Percentiles rank a stretch among this genome's conserved stretches.
Evolutionary conservation across 2,113 vertebrate species (phyloP).

Genomic region (Scomber colias): DNA sequence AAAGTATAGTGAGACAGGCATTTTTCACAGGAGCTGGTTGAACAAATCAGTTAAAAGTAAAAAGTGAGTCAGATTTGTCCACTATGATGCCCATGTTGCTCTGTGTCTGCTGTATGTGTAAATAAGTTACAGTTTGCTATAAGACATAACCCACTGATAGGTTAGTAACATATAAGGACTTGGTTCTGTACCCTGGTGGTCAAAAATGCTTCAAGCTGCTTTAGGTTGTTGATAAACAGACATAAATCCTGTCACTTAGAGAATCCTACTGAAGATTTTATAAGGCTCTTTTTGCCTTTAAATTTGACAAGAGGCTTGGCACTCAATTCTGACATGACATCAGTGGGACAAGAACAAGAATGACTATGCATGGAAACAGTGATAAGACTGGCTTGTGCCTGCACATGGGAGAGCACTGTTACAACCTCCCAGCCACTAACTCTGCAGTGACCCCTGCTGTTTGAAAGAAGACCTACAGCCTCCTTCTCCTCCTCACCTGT

Average conservation of each 20-base stretch:
- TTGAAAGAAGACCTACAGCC: constrained; percentile 12
- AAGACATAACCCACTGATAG: not conserved
- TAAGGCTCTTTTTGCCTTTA: too few species aligned
- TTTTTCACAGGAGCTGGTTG: too few species aligned
- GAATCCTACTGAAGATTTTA: too few species aligned
- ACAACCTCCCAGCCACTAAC: not conserved
- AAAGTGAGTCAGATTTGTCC: too few species aligned
- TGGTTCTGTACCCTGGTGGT: not conserved
- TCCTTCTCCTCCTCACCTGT: constrained; percentile 85
- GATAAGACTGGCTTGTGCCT: constrained; percentile 11
- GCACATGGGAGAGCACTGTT: not conserved
- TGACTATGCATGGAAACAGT: not conserved
- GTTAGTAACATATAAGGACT: not conserved
- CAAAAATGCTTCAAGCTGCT: too few species aligned
- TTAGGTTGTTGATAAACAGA: too few species aligned
- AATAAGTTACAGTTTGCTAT: not conserved
- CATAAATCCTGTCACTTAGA: too few species aligned
- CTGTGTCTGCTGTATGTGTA: not conserved
- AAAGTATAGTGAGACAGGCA: too few species aligned
- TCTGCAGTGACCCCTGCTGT: constrained; percentile 64
- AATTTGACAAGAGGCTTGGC: not conserved
- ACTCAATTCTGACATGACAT: constrained; percentile 13
- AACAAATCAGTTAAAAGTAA: too few species aligned
- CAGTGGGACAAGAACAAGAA: not conserved
- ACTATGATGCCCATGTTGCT: too few species aligned